A percentile compares a stretch with the other conserved stretches of the same genome.
Evolutionary conservation across 2,113 vertebrate genomes (phyloP).

Genomic region (Spermophilus dauricus): DNA sequence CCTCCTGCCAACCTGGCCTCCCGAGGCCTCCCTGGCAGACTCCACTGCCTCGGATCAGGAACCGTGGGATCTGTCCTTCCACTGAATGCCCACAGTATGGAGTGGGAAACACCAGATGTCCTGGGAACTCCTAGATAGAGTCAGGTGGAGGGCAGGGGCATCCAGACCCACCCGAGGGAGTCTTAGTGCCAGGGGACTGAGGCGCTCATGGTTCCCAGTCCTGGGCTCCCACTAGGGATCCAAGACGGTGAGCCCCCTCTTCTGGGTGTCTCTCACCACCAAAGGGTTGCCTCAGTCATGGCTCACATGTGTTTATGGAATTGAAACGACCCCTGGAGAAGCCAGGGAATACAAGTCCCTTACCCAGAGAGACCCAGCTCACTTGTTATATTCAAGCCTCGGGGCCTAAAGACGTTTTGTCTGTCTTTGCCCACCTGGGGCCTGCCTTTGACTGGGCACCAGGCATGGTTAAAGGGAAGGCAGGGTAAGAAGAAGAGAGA

Average conservation of each 20-base stretch:
- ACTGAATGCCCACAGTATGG: not conserved
- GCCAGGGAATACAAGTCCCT: not conserved
- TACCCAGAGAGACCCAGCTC: not conserved
- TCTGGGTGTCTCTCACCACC: not conserved
- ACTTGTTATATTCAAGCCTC: not conserved
- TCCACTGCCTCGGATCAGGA: not conserved
- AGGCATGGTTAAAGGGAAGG: not conserved
- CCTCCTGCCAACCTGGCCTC: not conserved
- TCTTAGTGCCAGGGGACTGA: not conserved
- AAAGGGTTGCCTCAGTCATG: not conserved
- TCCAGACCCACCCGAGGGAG: accelerated
- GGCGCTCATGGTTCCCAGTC: not conserved
- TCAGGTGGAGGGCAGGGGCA: not conserved
- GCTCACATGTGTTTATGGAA: not conserved
- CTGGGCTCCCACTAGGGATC: not conserved
- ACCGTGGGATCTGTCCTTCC: not conserved
- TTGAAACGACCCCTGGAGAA: not conserved
- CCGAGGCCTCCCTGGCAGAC: not conserved
- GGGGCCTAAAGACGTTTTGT: not conserved
- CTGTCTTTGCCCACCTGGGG: not conserved
- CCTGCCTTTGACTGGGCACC: not conserved
- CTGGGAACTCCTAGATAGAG: not conserved
- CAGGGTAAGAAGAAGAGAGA: not conserved
- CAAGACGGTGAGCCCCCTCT: not conserved
- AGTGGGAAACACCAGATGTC: not conserved